Conservation (phyloP, 2,888 invertebrate genomes). For the Tipula vernalis region DNA sequence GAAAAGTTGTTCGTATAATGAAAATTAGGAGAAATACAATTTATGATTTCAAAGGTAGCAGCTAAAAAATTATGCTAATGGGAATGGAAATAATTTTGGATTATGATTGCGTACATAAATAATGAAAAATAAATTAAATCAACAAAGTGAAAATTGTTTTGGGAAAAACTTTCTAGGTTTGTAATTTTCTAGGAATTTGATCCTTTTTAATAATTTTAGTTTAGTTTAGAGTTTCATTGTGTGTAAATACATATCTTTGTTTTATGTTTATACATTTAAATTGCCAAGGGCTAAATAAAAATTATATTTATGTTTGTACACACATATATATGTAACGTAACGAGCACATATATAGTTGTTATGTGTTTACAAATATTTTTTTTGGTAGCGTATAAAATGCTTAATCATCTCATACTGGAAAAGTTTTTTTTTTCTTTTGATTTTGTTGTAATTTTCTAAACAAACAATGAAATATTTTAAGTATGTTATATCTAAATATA, state of each 20-base stretch:
- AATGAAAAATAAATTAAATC: not conserved
- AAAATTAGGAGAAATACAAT: not conserved
- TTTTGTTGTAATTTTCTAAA: not conserved
- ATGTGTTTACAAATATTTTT: not conserved
- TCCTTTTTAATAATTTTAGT: not conserved
- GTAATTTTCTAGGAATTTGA: not conserved
- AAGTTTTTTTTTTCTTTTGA: not conserved
- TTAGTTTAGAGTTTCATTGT: not conserved
- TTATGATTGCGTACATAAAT: not conserved
- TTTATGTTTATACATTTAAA: not conserved
- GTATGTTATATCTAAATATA: not conserved
- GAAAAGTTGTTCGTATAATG: not conserved
- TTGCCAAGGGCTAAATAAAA: not conserved
- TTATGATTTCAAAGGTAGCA: not conserved
- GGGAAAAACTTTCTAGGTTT: not conserved
- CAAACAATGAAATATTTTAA: not conserved
- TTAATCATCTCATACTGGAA: not conserved
- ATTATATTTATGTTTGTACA: not conserved
- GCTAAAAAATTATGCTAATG: not conserved
- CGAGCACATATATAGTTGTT: not conserved
- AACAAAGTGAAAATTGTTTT: not conserved
- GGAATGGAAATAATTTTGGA: not conserved
- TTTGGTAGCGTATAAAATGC: not conserved
- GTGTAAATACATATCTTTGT: not conserved
- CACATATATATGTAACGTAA: no score